Percentiles rank a stretch among this genome's conserved stretches.
phyloP scores from a whole-genome alignment of 2,797 vertebrate genomes.

The Eleutherodactylus coqui region DNA sequence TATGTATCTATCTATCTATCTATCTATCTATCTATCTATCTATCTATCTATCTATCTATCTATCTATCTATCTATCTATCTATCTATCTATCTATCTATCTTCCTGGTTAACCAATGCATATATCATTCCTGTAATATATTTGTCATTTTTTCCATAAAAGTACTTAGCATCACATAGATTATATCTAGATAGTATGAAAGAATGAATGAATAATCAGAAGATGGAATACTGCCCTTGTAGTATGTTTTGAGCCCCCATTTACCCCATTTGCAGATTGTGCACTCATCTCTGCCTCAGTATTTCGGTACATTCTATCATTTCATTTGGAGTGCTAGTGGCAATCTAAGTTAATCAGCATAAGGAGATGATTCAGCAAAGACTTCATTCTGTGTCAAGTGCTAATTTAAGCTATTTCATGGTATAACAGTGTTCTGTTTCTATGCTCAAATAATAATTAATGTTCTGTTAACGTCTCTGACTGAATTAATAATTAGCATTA shows the following conservation, averaged over 20 bases:
- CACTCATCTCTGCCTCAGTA: neutral
- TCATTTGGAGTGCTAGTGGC: neutral
- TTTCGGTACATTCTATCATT: neutral
- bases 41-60: too few relatives aligned
- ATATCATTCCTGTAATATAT: too few relatives aligned
- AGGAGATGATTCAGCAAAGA: neutral
- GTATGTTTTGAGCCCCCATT: neutral
- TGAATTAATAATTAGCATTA: neutral
- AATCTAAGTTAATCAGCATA: neutral
- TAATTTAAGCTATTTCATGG: neutral
- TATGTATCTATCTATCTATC: too few relatives aligned
- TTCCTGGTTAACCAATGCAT: too few relatives aligned
- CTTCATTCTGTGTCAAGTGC: neutral
- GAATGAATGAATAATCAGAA: too few relatives aligned
- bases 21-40: too few relatives aligned
- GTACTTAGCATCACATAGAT: too few relatives aligned
- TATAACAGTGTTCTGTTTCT: neutral
- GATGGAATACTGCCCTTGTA: too few relatives aligned
- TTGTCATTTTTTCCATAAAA: too few relatives aligned
- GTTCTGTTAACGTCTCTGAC: neutral
- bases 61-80: too few relatives aligned
- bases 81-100: too few relatives aligned
- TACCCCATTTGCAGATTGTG: neutral
- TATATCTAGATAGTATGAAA: too few relatives aligned
- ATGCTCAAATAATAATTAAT: neutral